Base-by-base conservation (phyloP, 2,888 invertebrate species). In the Willowsia nigromaculata region DNA sequence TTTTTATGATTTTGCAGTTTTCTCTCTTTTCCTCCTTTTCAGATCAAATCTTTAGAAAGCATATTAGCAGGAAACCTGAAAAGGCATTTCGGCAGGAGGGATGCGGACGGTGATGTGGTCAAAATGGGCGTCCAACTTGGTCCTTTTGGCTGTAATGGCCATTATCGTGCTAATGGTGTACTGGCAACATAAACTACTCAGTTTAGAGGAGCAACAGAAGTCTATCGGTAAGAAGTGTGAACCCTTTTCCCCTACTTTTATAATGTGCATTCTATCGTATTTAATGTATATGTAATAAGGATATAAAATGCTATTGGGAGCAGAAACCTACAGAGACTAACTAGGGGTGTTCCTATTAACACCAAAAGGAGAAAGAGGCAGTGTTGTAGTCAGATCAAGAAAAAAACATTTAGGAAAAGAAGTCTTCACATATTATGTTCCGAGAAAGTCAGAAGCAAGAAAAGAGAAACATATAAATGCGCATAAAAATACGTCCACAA, bases 21-120 rank as follows among this genome's bases (percentile, higher is more conserved):
- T 86, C 22, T 59, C 30, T 62, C n/a, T 53, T 47, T 82, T 65
- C 18, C 76, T 53, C 11, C 30, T 65, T 30, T 88, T 76, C 50
- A 88, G 83, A 78, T 78, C 78, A 53, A 84, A 65, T 68, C 76
- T 30, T 30, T 25, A 65, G 62, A 84, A 71, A 65, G 81, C 74
- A 81, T 81, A 81, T 81, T 80, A 74, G 82, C 56, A 56, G 80
- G 59, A 78, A 65, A 59, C 59, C 40, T 86, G 86, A 50, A 68
- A 82, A 85, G 81, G 71, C 71, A 80, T 86, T 85, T 80, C 56
- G 37, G 89, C 71, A 81, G 86, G 90, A 91, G 92, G 91, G 71
- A 92, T 92, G 92, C 90, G 91, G 91, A 92, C 91, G 84, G 91
- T 92, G 83, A 92, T 92, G 92, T 91, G 90, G 92, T 92, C 92